Evolutionary conservation across 1,140 invertebrate species (phyloP).

Genomic region (Caenorhabditis inopinata): DNA sequence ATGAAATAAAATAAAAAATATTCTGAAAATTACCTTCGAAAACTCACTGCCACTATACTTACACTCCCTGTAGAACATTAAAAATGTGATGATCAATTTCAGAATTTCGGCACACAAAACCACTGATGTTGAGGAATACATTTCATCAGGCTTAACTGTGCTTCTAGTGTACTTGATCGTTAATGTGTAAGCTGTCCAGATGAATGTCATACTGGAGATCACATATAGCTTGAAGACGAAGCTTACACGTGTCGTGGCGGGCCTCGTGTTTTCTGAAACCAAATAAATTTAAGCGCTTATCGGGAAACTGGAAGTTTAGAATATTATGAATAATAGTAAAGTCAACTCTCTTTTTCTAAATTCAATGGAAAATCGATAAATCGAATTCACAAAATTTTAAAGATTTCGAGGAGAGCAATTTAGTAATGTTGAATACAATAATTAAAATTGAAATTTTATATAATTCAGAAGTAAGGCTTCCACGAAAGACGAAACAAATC

Average conservation of each 20-base stretch:
- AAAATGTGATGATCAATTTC: conserved; percentile 57
- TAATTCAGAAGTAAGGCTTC: too few relatives aligned
- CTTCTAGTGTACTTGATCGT: conserved; percentile 54
- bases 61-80: conserved; percentile 51
- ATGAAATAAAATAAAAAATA: background rate
- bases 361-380: too few relatives aligned
- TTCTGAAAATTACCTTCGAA: conserved; percentile 20
- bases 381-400: too few relatives aligned
- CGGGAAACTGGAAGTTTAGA: too few relatives aligned
- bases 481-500: too few relatives aligned
- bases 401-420: too few relatives aligned
- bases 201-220: conserved; percentile 58
- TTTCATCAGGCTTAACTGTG: conserved; percentile 42
- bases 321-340: too few relatives aligned
- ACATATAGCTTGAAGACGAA: conserved; percentile 60
- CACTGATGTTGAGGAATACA: conserved; percentile 59
- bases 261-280: too few relatives aligned
- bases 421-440: too few relatives aligned
- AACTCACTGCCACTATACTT: background rate
- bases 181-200: conserved; percentile 63
- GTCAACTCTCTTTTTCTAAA: too few relatives aligned
- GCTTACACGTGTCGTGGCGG: background rate
- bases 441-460: too few relatives aligned
- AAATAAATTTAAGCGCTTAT: too few relatives aligned
- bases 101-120: conserved; percentile 60